Percentiles rank a stretch among this genome's conserved stretches.
phyloP scores from a whole-genome alignment of 2,113 vertebrate genomes.

The Brienomyrus brachyistius region DNA sequence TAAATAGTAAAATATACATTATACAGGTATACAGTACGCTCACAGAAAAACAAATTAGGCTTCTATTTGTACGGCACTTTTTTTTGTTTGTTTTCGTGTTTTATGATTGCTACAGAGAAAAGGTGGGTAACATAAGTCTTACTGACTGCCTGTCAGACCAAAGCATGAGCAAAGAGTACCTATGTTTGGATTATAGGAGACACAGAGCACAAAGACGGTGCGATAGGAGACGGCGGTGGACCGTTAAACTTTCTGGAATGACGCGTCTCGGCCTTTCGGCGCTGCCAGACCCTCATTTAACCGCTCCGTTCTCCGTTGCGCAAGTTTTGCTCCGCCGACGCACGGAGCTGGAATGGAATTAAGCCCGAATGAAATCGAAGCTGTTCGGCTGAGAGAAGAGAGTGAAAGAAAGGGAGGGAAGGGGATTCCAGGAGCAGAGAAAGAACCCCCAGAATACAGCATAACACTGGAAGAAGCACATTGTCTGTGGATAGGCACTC shows the following conservation, averaged over 20 bases:
- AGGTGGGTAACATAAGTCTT: slow-evolving; percentile 38
- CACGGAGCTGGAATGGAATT: background rate
- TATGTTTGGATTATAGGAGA: slow-evolving; percentile 1
- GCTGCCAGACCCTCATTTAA: background rate
- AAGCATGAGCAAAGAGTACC: slow-evolving; percentile 28
- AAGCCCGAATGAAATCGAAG: background rate
- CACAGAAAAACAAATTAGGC: slow-evolving; percentile 58
- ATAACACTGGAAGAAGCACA: slow-evolving; percentile 16
- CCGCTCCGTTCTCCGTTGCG: background rate
- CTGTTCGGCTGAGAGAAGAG: background rate
- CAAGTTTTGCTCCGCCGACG: background rate
- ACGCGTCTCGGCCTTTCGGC: background rate
- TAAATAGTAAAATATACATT: slow-evolving; percentile 71
- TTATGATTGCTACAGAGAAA: slow-evolving; percentile 42
- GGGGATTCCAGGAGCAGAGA: background rate
- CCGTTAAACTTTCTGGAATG: slow-evolving; percentile 15
- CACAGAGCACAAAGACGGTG: background rate
- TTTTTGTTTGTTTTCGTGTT: slow-evolving; percentile 25
- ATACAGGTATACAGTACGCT: slow-evolving; percentile 61
- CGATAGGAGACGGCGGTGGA: background rate
- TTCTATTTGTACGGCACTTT: slow-evolving; percentile 65
- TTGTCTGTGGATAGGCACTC: slow-evolving; percentile 10
- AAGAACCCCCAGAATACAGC: background rate
- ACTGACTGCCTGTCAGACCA: slow-evolving; percentile 32
- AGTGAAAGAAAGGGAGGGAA: background rate